Evolutionary conservation across 1,140 invertebrate species (phyloP).

Genomic region (Hestina assimilis): DNA sequence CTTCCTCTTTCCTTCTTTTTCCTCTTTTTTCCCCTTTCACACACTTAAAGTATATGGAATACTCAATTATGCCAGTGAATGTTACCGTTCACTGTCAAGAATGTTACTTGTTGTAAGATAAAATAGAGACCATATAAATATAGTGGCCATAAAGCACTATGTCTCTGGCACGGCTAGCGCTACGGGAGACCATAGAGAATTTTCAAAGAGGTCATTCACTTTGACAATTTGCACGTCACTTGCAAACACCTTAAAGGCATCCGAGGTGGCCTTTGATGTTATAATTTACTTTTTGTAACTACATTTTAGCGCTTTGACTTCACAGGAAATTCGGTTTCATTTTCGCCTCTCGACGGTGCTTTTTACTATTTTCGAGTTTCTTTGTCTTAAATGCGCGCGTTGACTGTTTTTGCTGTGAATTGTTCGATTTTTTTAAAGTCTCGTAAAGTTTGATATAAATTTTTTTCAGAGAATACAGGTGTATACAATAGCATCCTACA

Average conservation of each 20-base stretch:
- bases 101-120: too few species aligned
- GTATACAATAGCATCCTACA: too few species aligned
- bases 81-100: too few species aligned
- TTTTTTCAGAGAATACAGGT: too few species aligned
- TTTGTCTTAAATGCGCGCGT: conserved; percentile 8
- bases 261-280: conserved; percentile 23
- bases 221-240: conserved; percentile 5
- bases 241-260: conserved; percentile 16
- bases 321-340: conserved; percentile 31
- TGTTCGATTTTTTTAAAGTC: background rate
- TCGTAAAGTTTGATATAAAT: too few species aligned
- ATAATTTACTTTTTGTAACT: conserved; percentile 18
- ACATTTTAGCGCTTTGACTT: conserved; percentile 24
- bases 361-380: background rate
- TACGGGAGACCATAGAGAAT: too few species aligned
- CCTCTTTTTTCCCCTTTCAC: too few species aligned
- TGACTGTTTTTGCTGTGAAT: background rate
- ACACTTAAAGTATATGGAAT: too few species aligned
- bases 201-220: background rate
- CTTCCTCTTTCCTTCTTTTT: too few species aligned
- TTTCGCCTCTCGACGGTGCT: conserved; percentile 11
- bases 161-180: background rate
- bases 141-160: too few species aligned
- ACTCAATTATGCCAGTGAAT: too few species aligned
- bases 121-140: too few species aligned